Base-by-base conservation (phyloP, 1,140 invertebrate species). In the Papilio aristodemus region DNA sequence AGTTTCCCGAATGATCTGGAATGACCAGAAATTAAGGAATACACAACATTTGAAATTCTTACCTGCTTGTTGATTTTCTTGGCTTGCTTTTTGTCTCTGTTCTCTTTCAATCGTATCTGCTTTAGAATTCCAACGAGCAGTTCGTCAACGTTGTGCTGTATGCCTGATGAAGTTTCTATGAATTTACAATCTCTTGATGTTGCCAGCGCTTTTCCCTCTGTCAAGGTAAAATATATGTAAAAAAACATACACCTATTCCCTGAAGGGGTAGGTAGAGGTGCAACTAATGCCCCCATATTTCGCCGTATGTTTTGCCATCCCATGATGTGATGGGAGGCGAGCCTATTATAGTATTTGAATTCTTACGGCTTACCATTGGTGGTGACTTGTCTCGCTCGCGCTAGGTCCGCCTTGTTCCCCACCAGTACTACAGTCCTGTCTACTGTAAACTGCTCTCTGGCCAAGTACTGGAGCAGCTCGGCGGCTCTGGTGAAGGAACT, bases 351-450 rank as follows among this genome's bases (percentile, higher is more conserved):
- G n/a, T n/a, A n/a, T n/a, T n/a, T n/a, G n/a, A n/a, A n/a, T 27
- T 19, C 71, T 90, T 93, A 87, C 97, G 97, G 70, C 91, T 93
- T 87, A 97, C 97, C 97, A 86, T 96, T 95, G 17, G 94, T 93
- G 10, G 95, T 92, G 54, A 99, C 96, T 38, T 95, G 94, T 57
- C 97, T 93, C 8, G 97, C 96, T 76, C 97, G 92, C 0, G 97
- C 98, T 57, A 99, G 91, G 83, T 99, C 98, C 3, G 96, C 95
- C 86, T 99, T 99, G 86, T 99, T 99, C 41, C 96, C 98, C 9
- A 98, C 97, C 4, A 99, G 94, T 69, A 99, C 98, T 22, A 98
- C 96, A 1, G 96, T 95, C 82, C 96, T 94, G 27, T 96, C 95
- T 71, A 95, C 94, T 0, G 95, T 96, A 73, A 95, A 95, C 74